A percentile compares a stretch with the other conserved stretches of the same genome.
Evolutionary conservation across 2,113 vertebrate species (phyloP).

Genomic region (Nothobranchius kuhntae): DNA sequence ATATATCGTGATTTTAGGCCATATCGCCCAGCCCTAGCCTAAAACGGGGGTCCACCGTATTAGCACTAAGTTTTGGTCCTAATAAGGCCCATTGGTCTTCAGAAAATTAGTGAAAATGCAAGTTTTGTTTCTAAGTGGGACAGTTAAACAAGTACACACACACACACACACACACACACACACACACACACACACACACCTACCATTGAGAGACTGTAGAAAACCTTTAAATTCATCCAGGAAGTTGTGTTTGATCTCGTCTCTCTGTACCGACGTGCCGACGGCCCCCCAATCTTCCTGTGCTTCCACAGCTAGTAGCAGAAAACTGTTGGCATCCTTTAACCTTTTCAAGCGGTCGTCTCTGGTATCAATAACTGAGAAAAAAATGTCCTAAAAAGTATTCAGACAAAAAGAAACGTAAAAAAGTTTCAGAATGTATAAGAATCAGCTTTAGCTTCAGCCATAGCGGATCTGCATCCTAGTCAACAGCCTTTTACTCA

Average conservation of each 20-base stretch:
- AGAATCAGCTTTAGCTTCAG: not conserved
- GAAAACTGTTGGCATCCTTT: constrained; percentile 68
- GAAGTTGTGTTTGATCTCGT: constrained; percentile 60
- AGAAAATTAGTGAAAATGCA: too few species aligned
- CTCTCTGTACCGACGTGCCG: constrained; percentile 76
- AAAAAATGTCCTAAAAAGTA: constrained; percentile 78
- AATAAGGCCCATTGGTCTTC: too few species aligned
- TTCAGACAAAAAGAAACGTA: not conserved
- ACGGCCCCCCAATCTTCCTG: constrained; percentile 81
- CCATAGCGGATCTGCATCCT: too few species aligned
- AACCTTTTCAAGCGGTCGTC: constrained; percentile 79
- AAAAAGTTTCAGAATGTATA: not conserved
- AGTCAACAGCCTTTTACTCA: too few species aligned
- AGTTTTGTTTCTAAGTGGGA: too few species aligned
- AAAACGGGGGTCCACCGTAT: too few species aligned
- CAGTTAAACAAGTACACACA: not conserved
- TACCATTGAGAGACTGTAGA: constrained; percentile 82
- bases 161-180: not conserved
- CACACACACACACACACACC: constrained; percentile 27
- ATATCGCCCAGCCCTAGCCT: too few species aligned
- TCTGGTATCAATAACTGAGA: constrained; percentile 81
- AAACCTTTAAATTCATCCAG: constrained; percentile 75
- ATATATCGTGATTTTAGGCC: too few species aligned
- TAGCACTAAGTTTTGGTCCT: too few species aligned
- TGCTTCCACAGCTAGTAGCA: constrained; percentile 78